phyloP scores from a whole-genome alignment of 2,888 invertebrate genomes.

The Dichetophora obliterata region DNA sequence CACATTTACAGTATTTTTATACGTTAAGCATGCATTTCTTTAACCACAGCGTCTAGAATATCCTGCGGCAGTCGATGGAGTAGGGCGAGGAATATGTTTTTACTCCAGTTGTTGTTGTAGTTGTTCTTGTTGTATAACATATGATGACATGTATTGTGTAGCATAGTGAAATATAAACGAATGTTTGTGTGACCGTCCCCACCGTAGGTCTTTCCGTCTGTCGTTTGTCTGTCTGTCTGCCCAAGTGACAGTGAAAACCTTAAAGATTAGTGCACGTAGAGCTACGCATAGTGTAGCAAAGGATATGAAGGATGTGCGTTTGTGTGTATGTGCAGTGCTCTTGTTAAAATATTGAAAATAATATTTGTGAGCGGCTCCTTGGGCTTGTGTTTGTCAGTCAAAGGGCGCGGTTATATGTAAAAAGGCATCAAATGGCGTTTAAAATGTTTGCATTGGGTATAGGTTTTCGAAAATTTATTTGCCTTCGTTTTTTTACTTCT shows the following conservation, averaged over 20 bases:
- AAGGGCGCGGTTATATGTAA: conserved; percentile 51
- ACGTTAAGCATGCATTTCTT: conserved; percentile 21
- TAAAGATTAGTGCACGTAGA: neutral
- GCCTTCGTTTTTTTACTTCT: neutral
- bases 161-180: neutral
- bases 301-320: conserved; percentile 2
- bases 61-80: conserved; percentile 23
- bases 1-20: conserved; percentile 19
- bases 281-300: neutral
- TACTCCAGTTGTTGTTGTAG: conserved; percentile 6
- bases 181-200: neutral
- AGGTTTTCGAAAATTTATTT: neutral
- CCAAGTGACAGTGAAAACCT: neutral
- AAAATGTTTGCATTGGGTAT: conserved; percentile 43
- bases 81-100: neutral
- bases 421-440: conserved; percentile 63
- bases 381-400: neutral
- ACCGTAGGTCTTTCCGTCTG: neutral
- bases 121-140: conserved; percentile 7
- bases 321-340: conserved; percentile 4
- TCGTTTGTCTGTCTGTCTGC: neutral
- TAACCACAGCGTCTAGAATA: conserved; percentile 27
- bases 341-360: conserved; percentile 26
- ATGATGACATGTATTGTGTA: conserved; percentile 17
- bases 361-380: neutral